These are phyloP conservation scores for Spicauda simplicius DNA, from an alignment of 2,888 invertebrate genomes.

Conservation along the genomic window DNA sequence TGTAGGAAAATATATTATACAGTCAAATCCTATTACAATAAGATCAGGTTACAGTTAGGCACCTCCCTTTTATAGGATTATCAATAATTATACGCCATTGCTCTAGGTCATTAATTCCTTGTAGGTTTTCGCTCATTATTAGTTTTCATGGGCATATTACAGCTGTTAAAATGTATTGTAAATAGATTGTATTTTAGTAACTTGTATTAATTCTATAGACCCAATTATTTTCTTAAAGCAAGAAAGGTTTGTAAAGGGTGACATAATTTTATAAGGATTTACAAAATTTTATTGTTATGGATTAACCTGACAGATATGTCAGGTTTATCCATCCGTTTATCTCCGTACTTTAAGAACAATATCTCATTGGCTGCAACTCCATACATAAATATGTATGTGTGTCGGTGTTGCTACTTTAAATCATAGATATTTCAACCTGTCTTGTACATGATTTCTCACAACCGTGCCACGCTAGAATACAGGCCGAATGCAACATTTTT, in stretches of 20 bases:
- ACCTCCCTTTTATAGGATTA: constrained; percentile 34
- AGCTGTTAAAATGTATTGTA: too few relatives aligned
- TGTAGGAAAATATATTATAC: not conserved
- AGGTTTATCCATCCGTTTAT: too few relatives aligned
- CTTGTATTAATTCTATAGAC: too few relatives aligned
- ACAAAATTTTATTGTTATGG: not conserved
- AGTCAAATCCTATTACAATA: constrained; percentile 31
- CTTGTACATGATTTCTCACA: not conserved
- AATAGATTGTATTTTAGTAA: too few relatives aligned
- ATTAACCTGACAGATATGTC: not conserved
- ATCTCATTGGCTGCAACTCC: too few relatives aligned
- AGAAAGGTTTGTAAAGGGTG: too few relatives aligned
- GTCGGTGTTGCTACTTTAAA: too few relatives aligned
- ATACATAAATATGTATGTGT: too few relatives aligned
- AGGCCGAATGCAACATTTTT: not conserved
- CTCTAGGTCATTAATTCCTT: constrained; percentile 32
- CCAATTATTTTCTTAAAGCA: too few relatives aligned
- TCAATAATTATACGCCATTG: constrained; percentile 36
- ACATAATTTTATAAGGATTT: too few relatives aligned
- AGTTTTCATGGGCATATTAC: constrained; percentile 3
- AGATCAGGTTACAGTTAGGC: constrained; percentile 27
- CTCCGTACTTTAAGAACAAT: too few relatives aligned
- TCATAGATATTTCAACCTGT: not conserved
- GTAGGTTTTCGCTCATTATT: constrained; percentile 23
- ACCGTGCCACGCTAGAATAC: not conserved